Evolutionary conservation across 2,797 vertebrate genomes (phyloP).

Genomic region (Sebastes variabilis): DNA sequence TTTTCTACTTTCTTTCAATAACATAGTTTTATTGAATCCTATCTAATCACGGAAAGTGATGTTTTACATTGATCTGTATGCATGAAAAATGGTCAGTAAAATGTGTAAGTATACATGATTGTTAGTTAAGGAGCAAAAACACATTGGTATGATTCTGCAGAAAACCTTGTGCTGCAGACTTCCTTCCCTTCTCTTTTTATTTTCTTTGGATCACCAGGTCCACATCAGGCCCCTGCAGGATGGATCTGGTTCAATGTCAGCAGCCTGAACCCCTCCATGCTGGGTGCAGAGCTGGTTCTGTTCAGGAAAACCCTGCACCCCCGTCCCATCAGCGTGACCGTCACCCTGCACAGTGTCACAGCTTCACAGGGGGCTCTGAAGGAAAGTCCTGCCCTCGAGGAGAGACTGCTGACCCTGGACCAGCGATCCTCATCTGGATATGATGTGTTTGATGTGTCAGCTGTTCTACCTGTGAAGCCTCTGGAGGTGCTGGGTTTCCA

Average conservation of each 20-base stretch:
- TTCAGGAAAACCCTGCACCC: slow-evolving; percentile 76
- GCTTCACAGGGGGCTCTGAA: slow-evolving; percentile 34
- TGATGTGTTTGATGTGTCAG: slow-evolving; percentile 78
- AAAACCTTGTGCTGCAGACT: neutral
- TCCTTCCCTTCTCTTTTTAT: neutral
- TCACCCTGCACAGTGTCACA: slow-evolving; percentile 71
- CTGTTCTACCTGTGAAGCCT: slow-evolving; percentile 46
- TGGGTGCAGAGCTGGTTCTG: slow-evolving; percentile 75
- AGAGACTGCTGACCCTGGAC: slow-evolving; percentile 72
- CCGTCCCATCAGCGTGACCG: slow-evolving; percentile 69
- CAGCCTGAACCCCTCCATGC: slow-evolving; percentile 67
- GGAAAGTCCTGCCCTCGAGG: slow-evolving; percentile 58
- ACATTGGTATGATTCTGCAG: neutral
- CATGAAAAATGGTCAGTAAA: neutral
- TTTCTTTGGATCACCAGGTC: slow-evolving; percentile 43
- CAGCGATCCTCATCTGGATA: slow-evolving; percentile 74
- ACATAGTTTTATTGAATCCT: neutral
- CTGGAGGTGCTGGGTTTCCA: slow-evolving; percentile 70
- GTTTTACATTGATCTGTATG: neutral
- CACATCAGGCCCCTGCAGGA: slow-evolving; percentile 55
- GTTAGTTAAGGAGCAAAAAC: neutral
- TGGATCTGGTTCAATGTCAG: slow-evolving; percentile 82
- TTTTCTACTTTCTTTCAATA: too few species aligned
- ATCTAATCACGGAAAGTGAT: neutral
- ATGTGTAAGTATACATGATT: neutral